Evolutionary conservation across 2,888 invertebrate species (phyloP), one percentile per base, ranked within the genome.

Genomic region (Nemotelus pantherinus): DNA sequence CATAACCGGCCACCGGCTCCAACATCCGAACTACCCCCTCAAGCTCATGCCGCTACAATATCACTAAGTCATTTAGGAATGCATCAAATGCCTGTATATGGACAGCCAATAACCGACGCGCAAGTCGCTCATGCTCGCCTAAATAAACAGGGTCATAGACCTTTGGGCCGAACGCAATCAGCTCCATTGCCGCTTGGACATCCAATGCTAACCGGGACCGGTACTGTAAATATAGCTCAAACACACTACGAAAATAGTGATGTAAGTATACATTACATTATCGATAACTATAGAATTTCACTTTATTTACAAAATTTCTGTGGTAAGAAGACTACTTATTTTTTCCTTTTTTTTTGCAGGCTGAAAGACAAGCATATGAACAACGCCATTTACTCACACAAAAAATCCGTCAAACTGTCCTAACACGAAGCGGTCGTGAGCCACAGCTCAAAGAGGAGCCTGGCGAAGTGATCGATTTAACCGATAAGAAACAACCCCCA

Each of bases 81-180:
- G 77, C 83, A 82, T 81, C 82, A 81, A 65, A 80, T 82, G 78
- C 83, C 83, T 76, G 82, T 85, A 57, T 86, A 86, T 72, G 85
- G 85, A 10, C 86, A 85, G 77, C 90, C 91, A 65, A 91, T 91
- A 79, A 91, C 92, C 53, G 91, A 92, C 85, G 89, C 90, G 79
- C 92, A 91, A 87, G 89, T 88, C 81, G 92, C 92, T 65, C 91
- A 91, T 84, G 91, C 91, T 81, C 90, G 93, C 83, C 89, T 93
- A 77, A 89, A 90, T 88, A 93, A 93, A 88, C 89, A 90, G 85
- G 90, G 91, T 83, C 94, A 94, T 81, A 89, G 95, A 74, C 95
- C 95, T 50, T 89, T 97, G 82, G 96, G 96, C 78, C 92, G 98
- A 85, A 98, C 98, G 78, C 97, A 98, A 88, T 97, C 97, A 65